Conservation (phyloP, 2,113 vertebrate species). For the Charadrius vociferus region DNA sequence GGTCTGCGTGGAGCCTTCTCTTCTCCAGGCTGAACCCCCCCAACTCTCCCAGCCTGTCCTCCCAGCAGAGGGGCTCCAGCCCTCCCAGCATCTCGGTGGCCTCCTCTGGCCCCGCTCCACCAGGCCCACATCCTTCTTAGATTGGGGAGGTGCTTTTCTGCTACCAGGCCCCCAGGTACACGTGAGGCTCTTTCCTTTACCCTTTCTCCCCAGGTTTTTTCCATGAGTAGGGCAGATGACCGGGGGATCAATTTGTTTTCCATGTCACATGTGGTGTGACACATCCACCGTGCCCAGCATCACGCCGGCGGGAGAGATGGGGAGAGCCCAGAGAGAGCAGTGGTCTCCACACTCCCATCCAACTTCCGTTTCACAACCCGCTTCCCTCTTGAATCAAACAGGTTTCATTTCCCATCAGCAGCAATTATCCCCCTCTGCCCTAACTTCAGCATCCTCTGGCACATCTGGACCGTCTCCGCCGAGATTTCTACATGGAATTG, state of each 20-base stretch:
- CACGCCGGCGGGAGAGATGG: fast-evolving
- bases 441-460: background rate
- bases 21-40: no score
- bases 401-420: background rate
- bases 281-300: background rate
- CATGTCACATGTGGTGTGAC: fast-evolving
- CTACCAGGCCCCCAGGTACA: background rate
- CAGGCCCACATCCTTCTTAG: background rate
- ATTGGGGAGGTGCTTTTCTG: background rate
- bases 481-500: background rate
- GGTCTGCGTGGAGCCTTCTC: no score
- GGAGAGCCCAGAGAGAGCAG: background rate
- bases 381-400: background rate
- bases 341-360: no score
- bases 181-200: background rate
- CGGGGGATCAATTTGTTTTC: background rate
- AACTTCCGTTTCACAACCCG: background rate
- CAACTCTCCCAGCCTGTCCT: background rate
- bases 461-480: fast-evolving
- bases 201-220: background rate
- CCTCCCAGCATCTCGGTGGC: background rate
- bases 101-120: background rate
- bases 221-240: background rate
- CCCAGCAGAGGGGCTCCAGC: background rate
- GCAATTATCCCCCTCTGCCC: background rate